These are phyloP conservation scores for Polyergus mexicanus DNA, from an alignment of 1,140 invertebrate species.

Conservation along the genomic window DNA sequence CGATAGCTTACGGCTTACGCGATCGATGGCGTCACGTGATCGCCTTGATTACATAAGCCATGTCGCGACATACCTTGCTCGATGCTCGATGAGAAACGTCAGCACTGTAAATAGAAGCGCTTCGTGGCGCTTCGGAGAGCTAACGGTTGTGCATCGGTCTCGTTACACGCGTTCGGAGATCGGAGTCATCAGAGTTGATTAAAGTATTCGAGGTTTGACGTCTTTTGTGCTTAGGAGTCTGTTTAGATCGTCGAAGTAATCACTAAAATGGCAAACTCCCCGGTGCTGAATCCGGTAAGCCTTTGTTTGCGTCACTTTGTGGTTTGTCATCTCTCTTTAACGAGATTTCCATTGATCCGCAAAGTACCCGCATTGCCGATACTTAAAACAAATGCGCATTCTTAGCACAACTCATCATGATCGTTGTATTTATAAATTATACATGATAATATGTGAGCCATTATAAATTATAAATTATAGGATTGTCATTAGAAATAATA, in stretches of 20 bases:
- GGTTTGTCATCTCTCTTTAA: neutral
- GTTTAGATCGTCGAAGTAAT: neutral
- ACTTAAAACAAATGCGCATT: neutral
- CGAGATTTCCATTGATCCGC: slow-evolving; percentile 53
- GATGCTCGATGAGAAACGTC: slow-evolving; percentile 65
- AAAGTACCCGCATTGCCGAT: slow-evolving; percentile 36
- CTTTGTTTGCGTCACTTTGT: neutral
- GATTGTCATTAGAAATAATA: neutral
- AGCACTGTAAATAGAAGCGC: slow-evolving; percentile 80
- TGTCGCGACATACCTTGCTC: slow-evolving; percentile 18
- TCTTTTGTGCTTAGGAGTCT: no score
- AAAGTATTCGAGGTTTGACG: neutral
- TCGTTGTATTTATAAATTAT: neutral
- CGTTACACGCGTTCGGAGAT: neutral
- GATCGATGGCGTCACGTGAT: slow-evolving; percentile 41
- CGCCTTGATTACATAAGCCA: neutral
- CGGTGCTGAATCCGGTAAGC: slow-evolving; percentile 76
- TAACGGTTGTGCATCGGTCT: slow-evolving; percentile 32
- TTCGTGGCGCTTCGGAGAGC: slow-evolving; percentile 37
- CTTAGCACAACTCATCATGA: neutral
- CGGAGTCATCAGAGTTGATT: neutral
- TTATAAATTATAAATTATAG: neutral
- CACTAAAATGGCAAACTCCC: slow-evolving; percentile 67
- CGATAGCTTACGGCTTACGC: slow-evolving; percentile 10
- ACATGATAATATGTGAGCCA: neutral